Conservation (phyloP, 37 sponge, comb jelly and placozoan genomes). For the Spongia lamella region DNA sequence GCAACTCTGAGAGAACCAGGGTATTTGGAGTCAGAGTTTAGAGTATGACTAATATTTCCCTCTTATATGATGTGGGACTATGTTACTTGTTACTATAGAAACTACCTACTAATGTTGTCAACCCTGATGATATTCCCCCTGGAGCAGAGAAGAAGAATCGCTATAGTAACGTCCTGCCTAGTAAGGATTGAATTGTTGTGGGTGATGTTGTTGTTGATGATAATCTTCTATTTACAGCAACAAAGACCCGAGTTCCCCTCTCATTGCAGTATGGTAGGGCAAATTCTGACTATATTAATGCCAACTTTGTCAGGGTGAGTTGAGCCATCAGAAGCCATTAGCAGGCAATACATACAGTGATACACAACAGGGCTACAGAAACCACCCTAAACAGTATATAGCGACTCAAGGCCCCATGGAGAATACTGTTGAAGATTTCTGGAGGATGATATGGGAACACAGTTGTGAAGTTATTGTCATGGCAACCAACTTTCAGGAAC, state of each 20-base stretch:
- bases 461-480: conserved; percentile 41
- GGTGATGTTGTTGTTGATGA: no score
- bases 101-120: conserved; percentile 57
- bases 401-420: conserved; percentile 66
- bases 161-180: conserved; percentile 82
- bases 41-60: conserved; percentile 9
- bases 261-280: conserved; percentile 4
- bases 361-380: conserved; percentile 41
- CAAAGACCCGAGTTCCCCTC: conserved; percentile 27
- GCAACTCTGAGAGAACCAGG: conserved; percentile 64
- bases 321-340: no score
- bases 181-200: conserved; percentile 34
- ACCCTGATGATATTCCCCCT: conserved; percentile 64
- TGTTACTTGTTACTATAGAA: conserved; percentile 25
- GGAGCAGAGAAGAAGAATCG: conserved; percentile 86
- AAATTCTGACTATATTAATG: conserved; percentile 64
- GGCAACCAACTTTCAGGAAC: conserved; percentile 50
- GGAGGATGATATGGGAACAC: conserved; percentile 72
- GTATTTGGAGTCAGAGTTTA: conserved; percentile 69
- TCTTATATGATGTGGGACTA: neutral
- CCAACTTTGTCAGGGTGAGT: conserved; percentile 45
- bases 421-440: conserved; percentile 53
- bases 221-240: neutral
- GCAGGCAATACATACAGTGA: neutral
- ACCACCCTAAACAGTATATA: conserved; percentile 42